Conservation (phyloP, 2,797 vertebrate species). For the Melanotaenia pygmaea region DNA sequence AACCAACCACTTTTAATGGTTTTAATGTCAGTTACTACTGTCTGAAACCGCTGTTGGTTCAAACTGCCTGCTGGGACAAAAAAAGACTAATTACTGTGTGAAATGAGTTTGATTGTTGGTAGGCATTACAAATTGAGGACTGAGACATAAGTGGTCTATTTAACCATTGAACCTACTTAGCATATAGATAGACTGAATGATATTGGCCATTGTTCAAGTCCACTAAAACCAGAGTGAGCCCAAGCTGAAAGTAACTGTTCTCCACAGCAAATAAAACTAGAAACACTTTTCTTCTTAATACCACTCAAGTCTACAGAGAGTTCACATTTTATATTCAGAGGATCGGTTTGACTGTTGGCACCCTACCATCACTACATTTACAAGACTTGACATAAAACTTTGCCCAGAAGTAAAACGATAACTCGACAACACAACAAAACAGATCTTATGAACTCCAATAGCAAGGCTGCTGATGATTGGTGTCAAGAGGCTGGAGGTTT, state of each 20-base stretch:
- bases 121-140: not conserved
- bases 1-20: not conserved
- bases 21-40: slow-evolving; percentile 1
- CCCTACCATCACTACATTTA: slow-evolving; percentile 18
- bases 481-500: slow-evolving; percentile 45
- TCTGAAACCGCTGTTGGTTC: not conserved
- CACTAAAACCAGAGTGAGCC: not conserved
- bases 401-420: slow-evolving; percentile 45
- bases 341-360: slow-evolving; percentile 11
- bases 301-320: slow-evolving; percentile 12
- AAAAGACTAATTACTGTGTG: not conserved
- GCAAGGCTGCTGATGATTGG: slow-evolving; percentile 45
- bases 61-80: not conserved
- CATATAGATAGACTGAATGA: slow-evolving; percentile 15
- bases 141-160: slow-evolving; percentile 1
- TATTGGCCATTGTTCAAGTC: slow-evolving; percentile 12
- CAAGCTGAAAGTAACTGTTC: slow-evolving; percentile 6
- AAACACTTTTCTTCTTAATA: not conserved
- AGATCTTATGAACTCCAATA: slow-evolving; percentile 19
- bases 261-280: not conserved
- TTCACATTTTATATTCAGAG: slow-evolving; percentile 16
- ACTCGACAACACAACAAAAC: slow-evolving; percentile 20
- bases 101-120: slow-evolving; percentile 5
- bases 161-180: slow-evolving; percentile 12
- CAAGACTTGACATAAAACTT: slow-evolving; percentile 33